These are phyloP conservation scores for Odontothrips loti DNA, from an alignment of 2,888 invertebrate genomes.

Conservation along the genomic window DNA sequence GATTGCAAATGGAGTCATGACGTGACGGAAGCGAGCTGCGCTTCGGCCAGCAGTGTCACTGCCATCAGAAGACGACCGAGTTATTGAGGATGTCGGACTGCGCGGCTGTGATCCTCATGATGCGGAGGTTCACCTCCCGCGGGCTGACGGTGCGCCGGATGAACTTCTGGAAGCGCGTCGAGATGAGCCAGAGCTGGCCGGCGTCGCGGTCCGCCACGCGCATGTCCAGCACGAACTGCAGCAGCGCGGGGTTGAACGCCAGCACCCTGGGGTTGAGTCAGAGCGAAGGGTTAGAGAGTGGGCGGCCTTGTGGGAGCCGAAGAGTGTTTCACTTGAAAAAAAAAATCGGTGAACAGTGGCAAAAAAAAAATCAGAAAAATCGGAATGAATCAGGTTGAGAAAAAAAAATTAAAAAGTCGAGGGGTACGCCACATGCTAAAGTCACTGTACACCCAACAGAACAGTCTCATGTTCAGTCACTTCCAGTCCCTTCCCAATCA, in stretches of 20 bases:
- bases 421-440: too few species aligned
- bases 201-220: constrained; percentile 63
- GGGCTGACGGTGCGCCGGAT: constrained; percentile 64
- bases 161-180: constrained; percentile 75
- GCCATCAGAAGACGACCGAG: constrained; percentile 80
- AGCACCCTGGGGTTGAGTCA: constrained; percentile 58
- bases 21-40: too few species aligned
- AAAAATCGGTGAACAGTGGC: background rate
- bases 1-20: too few species aligned
- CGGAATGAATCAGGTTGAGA: too few species aligned
- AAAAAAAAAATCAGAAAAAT: constrained; percentile 18
- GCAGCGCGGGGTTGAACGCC: constrained; percentile 63
- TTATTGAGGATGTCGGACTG: constrained; percentile 49
- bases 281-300: constrained; percentile 1
- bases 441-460: too few species aligned
- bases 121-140: constrained; percentile 67
- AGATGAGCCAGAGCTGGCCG: constrained; percentile 67
- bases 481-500: too few species aligned
- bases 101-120: constrained; percentile 56
- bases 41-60: too few species aligned
- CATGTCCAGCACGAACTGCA: constrained; percentile 77
- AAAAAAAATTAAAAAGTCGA: too few species aligned
- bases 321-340: background rate
- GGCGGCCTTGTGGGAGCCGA: background rate
- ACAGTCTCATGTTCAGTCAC: too few species aligned